Conservation (phyloP, 2,888 invertebrate species). For the Polietes domitor region DNA sequence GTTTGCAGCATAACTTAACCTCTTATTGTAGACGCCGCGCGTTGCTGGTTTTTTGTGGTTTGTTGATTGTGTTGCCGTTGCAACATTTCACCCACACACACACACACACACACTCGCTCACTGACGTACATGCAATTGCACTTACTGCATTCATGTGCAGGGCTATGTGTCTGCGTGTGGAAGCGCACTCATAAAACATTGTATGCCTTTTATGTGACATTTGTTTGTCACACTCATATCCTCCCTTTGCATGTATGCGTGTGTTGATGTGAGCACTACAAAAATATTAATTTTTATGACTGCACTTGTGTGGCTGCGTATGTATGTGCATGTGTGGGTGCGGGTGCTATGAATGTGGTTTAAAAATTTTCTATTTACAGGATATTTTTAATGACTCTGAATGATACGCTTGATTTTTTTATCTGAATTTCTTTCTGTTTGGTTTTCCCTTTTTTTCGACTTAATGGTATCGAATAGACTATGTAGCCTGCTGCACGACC, state of each 20-base stretch:
- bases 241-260: not conserved
- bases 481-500: not conserved
- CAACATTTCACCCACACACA: not conserved
- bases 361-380: slow-evolving; percentile 18
- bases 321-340: not conserved
- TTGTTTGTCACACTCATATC: slow-evolving; percentile 1
- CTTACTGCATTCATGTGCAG: slow-evolving; percentile 1
- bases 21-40: slow-evolving; percentile 46
- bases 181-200: slow-evolving; percentile 8
- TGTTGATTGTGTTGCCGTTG: not conserved
- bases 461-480: slow-evolving; percentile 16
- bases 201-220: slow-evolving; percentile 15
- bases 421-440: not conserved
- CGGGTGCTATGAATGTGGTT: not conserved
- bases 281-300: not conserved
- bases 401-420: slow-evolving; percentile 18
- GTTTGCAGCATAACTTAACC: slow-evolving; percentile 47
- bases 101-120: not conserved
- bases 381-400: slow-evolving; percentile 24
- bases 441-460: not conserved
- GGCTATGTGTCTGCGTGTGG: not conserved
- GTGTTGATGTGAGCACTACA: not conserved
- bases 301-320: not conserved
- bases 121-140: slow-evolving; percentile 11
- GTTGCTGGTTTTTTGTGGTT: slow-evolving; percentile 14